Conservation (phyloP, 2,113 vertebrate species). For the Oryzias curvinotus region DNA sequence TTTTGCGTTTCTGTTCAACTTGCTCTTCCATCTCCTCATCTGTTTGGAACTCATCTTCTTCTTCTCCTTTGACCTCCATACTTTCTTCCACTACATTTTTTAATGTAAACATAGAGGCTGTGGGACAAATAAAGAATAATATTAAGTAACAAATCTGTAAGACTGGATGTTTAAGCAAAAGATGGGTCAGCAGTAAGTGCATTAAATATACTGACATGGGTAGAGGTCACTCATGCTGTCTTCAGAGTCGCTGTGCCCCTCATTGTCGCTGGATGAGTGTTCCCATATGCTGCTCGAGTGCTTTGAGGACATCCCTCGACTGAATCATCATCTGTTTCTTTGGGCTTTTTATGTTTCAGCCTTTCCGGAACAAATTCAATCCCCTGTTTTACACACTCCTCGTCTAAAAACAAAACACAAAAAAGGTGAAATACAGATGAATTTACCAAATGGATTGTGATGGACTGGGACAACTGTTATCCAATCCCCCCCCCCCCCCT, state of each 20-base stretch:
- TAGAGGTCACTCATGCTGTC: conserved; percentile 97
- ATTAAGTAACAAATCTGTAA: too few species aligned
- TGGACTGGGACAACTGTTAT: too few species aligned
- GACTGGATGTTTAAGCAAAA: too few species aligned
- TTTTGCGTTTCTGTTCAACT: conserved; percentile 71
- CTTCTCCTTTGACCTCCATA: not conserved
- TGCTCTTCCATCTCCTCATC: conserved; percentile 69
- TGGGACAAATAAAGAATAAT: conserved; percentile 7
- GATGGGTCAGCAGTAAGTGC: not conserved
- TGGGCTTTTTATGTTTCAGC: conserved; percentile 65
- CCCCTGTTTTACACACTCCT: conserved; percentile 82
- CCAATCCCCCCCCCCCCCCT: too few species aligned
- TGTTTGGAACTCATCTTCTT: conserved; percentile 73
- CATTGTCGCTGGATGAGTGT: conserved; percentile 69
- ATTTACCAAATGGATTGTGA: not conserved
- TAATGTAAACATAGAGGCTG: conserved; percentile 66
- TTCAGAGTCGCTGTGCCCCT: conserved; percentile 76
- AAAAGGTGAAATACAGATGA: not conserved
- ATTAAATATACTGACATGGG: conserved; percentile 79
- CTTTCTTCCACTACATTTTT: conserved; percentile 36
- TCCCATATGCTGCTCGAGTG: conserved; percentile 75
- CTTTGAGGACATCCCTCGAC: conserved; percentile 26
- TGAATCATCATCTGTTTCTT: conserved; percentile 9
- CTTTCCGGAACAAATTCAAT: conserved; percentile 81
- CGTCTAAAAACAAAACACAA: conserved; percentile 70